Evolutionary conservation across 2,888 invertebrate species (phyloP).

Genomic region (Colostygia pectinataria): DNA sequence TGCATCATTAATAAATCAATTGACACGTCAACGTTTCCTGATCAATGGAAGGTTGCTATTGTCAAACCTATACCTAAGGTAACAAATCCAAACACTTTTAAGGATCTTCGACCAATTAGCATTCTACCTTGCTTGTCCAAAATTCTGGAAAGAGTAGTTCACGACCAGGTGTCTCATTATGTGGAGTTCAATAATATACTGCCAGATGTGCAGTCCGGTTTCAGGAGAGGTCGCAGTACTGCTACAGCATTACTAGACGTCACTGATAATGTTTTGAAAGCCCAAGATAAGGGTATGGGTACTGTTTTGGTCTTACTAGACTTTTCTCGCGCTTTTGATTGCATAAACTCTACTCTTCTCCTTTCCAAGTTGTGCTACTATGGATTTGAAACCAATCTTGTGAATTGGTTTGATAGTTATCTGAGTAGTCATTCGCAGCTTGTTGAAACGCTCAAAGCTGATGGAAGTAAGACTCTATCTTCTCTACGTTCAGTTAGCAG

Average conservation of each 20-base stretch:
- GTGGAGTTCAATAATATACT: neutral
- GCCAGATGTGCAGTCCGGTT: too few relatives aligned
- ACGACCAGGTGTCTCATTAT: neutral
- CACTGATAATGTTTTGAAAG: neutral
- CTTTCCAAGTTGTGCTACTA: neutral
- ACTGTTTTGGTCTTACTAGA: neutral
- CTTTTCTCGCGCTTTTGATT: neutral
- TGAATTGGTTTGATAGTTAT: neutral
- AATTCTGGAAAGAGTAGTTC: neutral
- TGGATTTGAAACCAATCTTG: neutral
- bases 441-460: neutral
- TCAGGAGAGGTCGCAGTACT: too few relatives aligned
- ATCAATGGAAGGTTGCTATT: neutral
- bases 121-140: neutral
- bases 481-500: neutral
- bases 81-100: neutral
- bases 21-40: neutral
- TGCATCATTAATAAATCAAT: neutral
- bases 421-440: neutral
- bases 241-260: too few relatives aligned
- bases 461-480: neutral
- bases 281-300: neutral
- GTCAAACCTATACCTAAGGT: neutral
- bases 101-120: slow-evolving; percentile 1
- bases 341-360: neutral